A percentile compares a stretch with the other conserved stretches of the same genome.
Conservation (phyloP, 2,888 invertebrate genomes). For the Xanthorhoe spadicearia region DNA sequence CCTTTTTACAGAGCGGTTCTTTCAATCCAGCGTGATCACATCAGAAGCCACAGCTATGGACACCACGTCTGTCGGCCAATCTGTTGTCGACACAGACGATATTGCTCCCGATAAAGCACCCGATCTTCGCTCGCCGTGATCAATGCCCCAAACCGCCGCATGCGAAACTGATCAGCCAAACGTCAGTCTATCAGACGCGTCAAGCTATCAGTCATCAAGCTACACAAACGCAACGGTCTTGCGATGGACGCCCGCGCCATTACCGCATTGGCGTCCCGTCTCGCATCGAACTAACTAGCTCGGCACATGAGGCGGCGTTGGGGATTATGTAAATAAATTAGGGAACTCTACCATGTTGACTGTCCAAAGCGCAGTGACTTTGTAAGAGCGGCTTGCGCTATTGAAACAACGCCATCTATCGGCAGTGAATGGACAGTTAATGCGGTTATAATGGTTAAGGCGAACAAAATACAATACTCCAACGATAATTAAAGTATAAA, state of each 20-base stretch:
- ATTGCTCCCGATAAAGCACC: constrained; percentile 79
- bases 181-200: constrained; percentile 31
- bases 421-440: constrained; percentile 47
- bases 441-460: constrained; percentile 58
- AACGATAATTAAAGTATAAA: constrained; percentile 73
- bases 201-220: constrained; percentile 29
- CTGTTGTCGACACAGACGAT: constrained; percentile 69
- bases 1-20: constrained; percentile 83
- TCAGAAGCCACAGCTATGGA: constrained; percentile 85
- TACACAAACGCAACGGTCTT: constrained; percentile 51
- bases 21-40: constrained; percentile 85
- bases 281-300: constrained; percentile 62
- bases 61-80: constrained; percentile 67
- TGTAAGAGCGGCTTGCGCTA: constrained; percentile 53
- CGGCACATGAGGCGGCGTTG: constrained; percentile 33
- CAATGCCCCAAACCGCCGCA: constrained; percentile 52
- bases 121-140: constrained; percentile 79
- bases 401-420: constrained; percentile 54
- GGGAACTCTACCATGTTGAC: constrained; percentile 62
- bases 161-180: constrained; percentile 38
- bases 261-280: constrained; percentile 80
- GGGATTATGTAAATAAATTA: constrained; percentile 70
- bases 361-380: constrained; percentile 58
- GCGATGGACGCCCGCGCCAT: constrained; percentile 79
- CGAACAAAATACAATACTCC: constrained; percentile 76